Evolutionary conservation across 1,140 invertebrate genomes (phyloP).

Genomic region (Procambarus virginalis): DNA sequence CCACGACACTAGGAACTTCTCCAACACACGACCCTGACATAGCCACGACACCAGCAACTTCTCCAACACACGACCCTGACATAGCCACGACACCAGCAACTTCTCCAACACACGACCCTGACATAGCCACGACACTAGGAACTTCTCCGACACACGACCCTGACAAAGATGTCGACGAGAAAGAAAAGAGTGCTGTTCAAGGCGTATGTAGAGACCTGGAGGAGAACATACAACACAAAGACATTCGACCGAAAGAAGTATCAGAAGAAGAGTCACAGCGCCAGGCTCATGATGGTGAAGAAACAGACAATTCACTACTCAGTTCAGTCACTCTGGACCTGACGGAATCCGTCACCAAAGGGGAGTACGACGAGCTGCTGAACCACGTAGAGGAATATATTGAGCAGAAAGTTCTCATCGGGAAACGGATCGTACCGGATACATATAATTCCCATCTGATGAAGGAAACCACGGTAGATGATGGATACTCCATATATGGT

Average conservation of each 20-base stretch:
- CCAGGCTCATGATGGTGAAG: neutral
- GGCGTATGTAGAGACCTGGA: neutral
- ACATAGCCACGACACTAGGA: no score
- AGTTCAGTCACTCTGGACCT: slow-evolving; percentile 26
- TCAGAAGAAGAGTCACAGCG: neutral
- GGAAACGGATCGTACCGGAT: neutral
- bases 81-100: no score
- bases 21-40: no score
- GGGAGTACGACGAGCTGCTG: slow-evolving; percentile 28
- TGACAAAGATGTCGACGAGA: neutral
- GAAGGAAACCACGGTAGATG: neutral
- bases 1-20: no score
- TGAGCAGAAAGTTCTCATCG: slow-evolving; percentile 10
- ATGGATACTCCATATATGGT: neutral
- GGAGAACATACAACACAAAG: neutral
- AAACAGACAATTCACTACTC: neutral
- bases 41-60: no score
- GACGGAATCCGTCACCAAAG: neutral
- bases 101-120: no score
- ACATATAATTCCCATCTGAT: slow-evolving; percentile 19
- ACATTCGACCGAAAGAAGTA: neutral
- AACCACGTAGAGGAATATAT: neutral
- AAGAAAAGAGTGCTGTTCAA: neutral
- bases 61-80: no score
- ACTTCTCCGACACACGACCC: neutral